phyloP scores from a whole-genome alignment of 2,113 vertebrate species.

The Cisticola juncidis region DNA sequence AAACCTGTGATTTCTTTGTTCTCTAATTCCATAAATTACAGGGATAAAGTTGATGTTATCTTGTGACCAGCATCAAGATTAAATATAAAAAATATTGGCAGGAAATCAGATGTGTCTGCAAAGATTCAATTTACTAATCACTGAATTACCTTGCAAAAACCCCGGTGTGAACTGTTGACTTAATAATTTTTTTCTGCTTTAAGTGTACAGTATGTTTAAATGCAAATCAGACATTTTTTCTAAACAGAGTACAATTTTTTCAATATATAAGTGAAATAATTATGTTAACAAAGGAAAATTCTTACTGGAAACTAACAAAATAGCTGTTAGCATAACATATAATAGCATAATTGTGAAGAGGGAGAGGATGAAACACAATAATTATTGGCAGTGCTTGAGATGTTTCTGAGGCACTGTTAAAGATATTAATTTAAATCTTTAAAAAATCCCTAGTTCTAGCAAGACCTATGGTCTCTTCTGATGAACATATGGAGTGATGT shows the following conservation, averaged over 20 bases:
- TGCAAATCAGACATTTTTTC: background rate
- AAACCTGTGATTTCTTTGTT: background rate
- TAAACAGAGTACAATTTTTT: background rate
- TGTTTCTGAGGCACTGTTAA: background rate
- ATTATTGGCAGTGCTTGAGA: background rate
- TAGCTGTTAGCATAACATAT: background rate
- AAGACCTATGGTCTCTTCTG: slow-evolving; percentile 7
- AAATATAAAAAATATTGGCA: background rate
- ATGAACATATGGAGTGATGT: slow-evolving; percentile 54
- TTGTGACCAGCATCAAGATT: background rate
- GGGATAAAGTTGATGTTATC: background rate
- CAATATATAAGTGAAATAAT: background rate
- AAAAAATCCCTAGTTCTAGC: background rate
- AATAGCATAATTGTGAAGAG: background rate
- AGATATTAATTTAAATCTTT: slow-evolving; percentile 37
- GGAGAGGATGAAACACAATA: background rate
- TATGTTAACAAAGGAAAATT: background rate
- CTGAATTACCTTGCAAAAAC: background rate
- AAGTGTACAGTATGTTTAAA: background rate
- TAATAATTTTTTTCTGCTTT: background rate
- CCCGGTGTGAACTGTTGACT: background rate
- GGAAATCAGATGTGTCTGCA: background rate
- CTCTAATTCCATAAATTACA: background rate
- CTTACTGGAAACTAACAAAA: background rate
- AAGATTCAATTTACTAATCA: background rate